Conservation (phyloP, 2,113 vertebrate genomes). For the Poecile atricapillus region DNA sequence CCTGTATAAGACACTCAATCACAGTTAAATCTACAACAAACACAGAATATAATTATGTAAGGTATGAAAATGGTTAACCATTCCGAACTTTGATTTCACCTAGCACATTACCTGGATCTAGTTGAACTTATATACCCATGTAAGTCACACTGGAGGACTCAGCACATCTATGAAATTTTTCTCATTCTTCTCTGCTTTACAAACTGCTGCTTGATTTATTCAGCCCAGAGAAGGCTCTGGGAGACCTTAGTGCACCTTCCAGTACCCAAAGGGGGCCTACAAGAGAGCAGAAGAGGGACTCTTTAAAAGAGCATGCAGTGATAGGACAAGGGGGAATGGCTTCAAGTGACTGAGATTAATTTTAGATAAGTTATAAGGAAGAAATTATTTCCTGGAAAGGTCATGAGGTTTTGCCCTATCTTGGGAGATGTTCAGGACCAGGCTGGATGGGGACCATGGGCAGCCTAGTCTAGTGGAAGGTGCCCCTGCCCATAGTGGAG, state of each 20-base stretch:
- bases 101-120: background rate
- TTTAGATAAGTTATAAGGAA: background rate
- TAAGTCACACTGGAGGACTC: background rate
- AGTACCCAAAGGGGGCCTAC: background rate
- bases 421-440: background rate
- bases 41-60: background rate
- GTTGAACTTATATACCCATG: background rate
- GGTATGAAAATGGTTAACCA: background rate
- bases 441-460: background rate
- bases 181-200: background rate
- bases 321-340: too few relatives aligned
- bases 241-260: background rate
- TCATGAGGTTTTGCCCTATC: background rate
- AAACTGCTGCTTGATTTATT: background rate
- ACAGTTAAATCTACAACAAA: background rate
- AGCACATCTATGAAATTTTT: background rate
- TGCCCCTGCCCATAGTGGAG: too few relatives aligned
- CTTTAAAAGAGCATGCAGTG: background rate
- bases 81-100: background rate
- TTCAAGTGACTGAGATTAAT: background rate
- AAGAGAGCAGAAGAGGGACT: background rate
- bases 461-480: background rate
- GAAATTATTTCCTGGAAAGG: background rate
- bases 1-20: background rate
- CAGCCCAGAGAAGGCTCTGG: background rate